Conservation (phyloP, 2,888 invertebrate species). For the Temnothorax ravouxi region DNA sequence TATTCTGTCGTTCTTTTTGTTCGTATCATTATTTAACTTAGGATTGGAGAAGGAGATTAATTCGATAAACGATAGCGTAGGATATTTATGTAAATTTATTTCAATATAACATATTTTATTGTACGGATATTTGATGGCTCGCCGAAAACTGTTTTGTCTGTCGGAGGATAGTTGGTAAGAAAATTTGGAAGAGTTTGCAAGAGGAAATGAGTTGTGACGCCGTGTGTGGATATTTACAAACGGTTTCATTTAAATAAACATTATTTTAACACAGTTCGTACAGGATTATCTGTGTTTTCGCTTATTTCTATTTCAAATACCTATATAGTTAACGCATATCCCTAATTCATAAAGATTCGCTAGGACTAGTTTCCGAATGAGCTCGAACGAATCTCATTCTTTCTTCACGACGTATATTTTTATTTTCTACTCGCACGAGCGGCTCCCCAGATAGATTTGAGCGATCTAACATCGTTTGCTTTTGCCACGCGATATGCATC, state of each 20-base stretch:
- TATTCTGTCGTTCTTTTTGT: not conserved
- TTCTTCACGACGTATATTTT: constrained; percentile 13
- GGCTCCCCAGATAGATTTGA: constrained; percentile 20
- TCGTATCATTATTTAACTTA: not conserved
- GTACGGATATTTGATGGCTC: constrained; percentile 40
- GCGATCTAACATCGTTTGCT: constrained; percentile 21
- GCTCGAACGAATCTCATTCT: constrained; percentile 32
- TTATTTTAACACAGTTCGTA: constrained; percentile 74
- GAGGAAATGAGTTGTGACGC: constrained; percentile 34
- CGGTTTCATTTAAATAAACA: constrained; percentile 81
- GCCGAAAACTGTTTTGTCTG: constrained; percentile 45
- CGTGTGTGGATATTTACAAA: constrained; percentile 79
- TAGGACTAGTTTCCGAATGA: constrained; percentile 75
- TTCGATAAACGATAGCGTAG: not conserved
- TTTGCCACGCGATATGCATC: constrained; percentile 44
- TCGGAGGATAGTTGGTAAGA: constrained; percentile 65
- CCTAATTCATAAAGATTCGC: constrained; percentile 66
- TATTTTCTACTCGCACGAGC: constrained; percentile 26
- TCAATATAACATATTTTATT: constrained; percentile 45
- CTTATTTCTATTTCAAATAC: constrained; percentile 56
- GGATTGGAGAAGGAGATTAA: constrained; percentile 24
- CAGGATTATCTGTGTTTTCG: constrained; percentile 50
- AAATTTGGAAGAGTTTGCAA: constrained; percentile 42
- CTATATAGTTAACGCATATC: constrained; percentile 60
- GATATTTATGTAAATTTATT: constrained; percentile 53